Conservation (phyloP, 2,797 vertebrate species). For the Channa striata region DNA sequence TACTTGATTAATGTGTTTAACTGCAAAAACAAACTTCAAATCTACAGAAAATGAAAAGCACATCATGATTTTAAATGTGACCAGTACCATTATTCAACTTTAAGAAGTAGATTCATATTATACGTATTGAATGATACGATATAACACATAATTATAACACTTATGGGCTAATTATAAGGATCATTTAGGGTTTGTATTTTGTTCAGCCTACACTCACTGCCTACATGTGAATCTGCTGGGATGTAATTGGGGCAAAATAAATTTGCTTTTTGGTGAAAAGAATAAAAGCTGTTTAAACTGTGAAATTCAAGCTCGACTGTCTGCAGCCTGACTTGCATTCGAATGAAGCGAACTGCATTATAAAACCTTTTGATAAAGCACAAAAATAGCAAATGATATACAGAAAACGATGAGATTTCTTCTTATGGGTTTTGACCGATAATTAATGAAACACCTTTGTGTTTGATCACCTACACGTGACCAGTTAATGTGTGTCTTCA, state of each 20-base stretch:
- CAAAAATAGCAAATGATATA: constrained; percentile 2
- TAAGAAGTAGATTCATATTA: constrained; percentile 21
- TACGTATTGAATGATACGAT: constrained; percentile 18
- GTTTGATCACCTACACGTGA: constrained; percentile 2
- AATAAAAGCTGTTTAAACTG: constrained; percentile 25
- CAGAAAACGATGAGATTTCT: neutral
- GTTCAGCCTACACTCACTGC: constrained; percentile 60
- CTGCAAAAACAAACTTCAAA: neutral
- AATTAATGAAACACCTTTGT: constrained; percentile 21
- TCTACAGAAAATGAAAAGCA: neutral
- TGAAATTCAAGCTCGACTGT: constrained; percentile 37
- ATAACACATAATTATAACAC: constrained; percentile 47
- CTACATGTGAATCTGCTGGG: constrained; percentile 49
- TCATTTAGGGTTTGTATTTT: constrained; percentile 50
- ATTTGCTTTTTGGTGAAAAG: no score
- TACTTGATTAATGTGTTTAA: neutral
- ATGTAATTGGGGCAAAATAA: constrained; percentile 44
- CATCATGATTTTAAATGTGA: constrained; percentile 14
- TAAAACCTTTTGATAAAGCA: constrained; percentile 5
- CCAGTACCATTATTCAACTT: constrained; percentile 14
- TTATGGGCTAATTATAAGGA: constrained; percentile 58
- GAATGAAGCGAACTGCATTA: constrained; percentile 17
- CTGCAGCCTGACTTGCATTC: constrained; percentile 30
- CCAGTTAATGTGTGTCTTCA: neutral
- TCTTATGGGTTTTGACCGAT: neutral